Conservation (phyloP, 2,113 vertebrate species). For the Candoia aspera region DNA sequence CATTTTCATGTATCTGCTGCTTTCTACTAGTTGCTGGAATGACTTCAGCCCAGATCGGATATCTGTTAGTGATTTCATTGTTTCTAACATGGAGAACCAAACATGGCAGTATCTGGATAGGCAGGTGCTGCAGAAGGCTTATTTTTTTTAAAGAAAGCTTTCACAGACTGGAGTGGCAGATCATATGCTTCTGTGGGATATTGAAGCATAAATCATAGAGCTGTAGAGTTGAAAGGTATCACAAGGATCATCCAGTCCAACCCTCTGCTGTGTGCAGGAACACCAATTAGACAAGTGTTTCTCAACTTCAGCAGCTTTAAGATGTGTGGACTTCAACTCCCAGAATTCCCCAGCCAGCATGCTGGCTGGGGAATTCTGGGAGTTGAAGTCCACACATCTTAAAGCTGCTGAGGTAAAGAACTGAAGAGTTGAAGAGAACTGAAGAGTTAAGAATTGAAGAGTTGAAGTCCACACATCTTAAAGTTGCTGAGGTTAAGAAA, state of each 20-base stretch:
- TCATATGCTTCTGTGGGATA: neutral
- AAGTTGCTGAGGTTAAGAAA: no score
- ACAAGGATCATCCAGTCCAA: neutral
- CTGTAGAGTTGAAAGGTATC: neutral
- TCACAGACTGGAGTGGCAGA: no score
- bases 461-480: no score
- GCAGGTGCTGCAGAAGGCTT: neutral
- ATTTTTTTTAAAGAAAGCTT: neutral
- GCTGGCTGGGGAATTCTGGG: no score
- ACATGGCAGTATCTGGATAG: neutral
- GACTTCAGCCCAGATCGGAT: neutral
- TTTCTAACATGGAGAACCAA: neutral
- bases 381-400: no score
- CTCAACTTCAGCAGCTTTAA: no score
- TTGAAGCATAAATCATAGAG: neutral
- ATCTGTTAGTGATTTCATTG: neutral
- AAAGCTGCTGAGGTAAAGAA: no score
- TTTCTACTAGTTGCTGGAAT: no score
- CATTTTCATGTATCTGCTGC: neutral
- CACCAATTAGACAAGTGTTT: neutral
- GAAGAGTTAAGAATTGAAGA: no score
- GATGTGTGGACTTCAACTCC: no score
- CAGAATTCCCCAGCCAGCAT: no score
- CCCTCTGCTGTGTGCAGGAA: neutral
- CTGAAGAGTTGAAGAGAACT: no score